Percentiles rank a stretch among this genome's conserved stretches.
Evolutionary conservation across 2,888 invertebrate species (phyloP).

Genomic region (Limulus polyphemus): DNA sequence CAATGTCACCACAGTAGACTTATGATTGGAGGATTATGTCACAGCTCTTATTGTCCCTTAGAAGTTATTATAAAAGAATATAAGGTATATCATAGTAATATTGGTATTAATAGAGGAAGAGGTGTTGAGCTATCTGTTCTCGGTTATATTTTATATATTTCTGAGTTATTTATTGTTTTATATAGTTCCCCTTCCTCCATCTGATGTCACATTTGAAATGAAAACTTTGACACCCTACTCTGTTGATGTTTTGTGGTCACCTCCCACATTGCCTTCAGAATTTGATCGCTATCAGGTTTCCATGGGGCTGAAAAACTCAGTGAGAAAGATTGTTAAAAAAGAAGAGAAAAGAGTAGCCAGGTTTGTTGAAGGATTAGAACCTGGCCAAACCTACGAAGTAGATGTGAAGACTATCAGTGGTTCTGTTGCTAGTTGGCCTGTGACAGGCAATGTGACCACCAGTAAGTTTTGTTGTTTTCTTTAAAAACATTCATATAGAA

Average conservation of each 20-base stretch:
- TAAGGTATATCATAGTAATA: too few relatives aligned
- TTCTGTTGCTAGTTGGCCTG: conserved; percentile 87
- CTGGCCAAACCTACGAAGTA: conserved; percentile 77
- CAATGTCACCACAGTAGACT: too few relatives aligned
- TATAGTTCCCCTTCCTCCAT: conserved; percentile 63
- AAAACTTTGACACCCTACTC: conserved; percentile 57
- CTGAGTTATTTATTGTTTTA: background rate
- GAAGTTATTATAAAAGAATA: too few relatives aligned
- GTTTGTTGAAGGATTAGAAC: conserved; percentile 69
- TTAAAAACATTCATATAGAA: background rate
- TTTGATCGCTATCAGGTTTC: conserved; percentile 87
- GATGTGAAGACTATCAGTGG: conserved; percentile 86
- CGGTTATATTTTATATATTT: too few relatives aligned
- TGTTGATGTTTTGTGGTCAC: conserved; percentile 73
- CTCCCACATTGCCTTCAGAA: conserved; percentile 63
- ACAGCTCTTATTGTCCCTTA: too few relatives aligned
- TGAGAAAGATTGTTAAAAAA: conserved; percentile 33
- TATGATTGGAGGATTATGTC: too few relatives aligned
- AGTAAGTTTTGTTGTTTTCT: conserved; percentile 44
- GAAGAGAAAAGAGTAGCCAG: conserved; percentile 39
- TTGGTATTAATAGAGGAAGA: too few relatives aligned
- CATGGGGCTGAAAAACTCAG: conserved; percentile 36
- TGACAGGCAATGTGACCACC: conserved; percentile 70
- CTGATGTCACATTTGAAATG: conserved; percentile 67
- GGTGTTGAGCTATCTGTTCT: too few relatives aligned